A percentile compares a stretch with the other conserved stretches of the same genome.
phyloP scores from a whole-genome alignment of 2,888 invertebrate genomes.

The Incurvaria masculella region DNA sequence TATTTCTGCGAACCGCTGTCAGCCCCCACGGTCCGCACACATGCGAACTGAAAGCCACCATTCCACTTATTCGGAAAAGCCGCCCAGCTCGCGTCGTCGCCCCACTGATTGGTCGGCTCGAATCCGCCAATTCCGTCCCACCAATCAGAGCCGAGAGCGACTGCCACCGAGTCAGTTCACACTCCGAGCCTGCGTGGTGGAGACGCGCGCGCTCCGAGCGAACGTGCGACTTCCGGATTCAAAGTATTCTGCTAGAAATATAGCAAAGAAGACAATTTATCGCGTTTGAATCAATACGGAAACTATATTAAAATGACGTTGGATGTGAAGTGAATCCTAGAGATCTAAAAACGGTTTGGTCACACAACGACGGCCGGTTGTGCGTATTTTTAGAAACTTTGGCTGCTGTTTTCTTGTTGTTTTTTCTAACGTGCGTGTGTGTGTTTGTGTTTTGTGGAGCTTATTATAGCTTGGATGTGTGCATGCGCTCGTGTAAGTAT shows the following conservation, averaged over 20 bases:
- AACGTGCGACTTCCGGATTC: neutral
- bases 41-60: too few species aligned
- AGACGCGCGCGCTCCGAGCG: neutral
- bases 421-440: neutral
- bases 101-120: slow-evolving; percentile 28
- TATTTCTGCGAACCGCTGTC: too few species aligned
- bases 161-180: slow-evolving; percentile 29
- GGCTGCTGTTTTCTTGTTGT: neutral
- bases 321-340: neutral
- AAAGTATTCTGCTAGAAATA: neutral
- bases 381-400: neutral
- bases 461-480: neutral
- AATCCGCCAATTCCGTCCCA: slow-evolving; percentile 24
- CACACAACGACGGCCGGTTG: neutral
- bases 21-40: too few species aligned
- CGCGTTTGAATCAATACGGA: neutral
- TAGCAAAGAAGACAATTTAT: neutral
- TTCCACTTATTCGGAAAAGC: neutral
- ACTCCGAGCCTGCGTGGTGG: neutral
- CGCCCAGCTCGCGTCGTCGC: neutral
- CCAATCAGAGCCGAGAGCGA: slow-evolving; percentile 38
- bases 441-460: neutral
- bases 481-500: neutral
- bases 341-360: neutral
- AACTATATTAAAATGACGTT: neutral